A percentile compares a stretch with the other conserved stretches of the same genome.
phyloP scores from a whole-genome alignment of 2,113 vertebrate genomes.

The Otolemur garnettii region DNA sequence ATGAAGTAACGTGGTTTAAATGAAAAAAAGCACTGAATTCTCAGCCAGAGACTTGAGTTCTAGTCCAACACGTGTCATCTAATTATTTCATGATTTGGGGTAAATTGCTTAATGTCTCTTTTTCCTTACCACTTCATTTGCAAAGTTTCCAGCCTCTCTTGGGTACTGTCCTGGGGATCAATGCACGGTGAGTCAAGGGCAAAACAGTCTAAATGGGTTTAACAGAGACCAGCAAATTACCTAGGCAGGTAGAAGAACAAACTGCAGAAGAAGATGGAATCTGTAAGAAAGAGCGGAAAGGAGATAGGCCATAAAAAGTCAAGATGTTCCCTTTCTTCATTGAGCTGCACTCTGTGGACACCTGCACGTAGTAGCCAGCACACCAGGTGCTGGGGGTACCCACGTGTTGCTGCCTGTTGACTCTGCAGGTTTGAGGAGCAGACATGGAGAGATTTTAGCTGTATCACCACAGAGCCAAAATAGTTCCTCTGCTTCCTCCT shows the following conservation, averaged over 20 bases:
- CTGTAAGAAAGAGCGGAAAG: background rate
- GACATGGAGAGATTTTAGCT: background rate
- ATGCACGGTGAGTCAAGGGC: background rate
- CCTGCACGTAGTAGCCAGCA: too few species aligned
- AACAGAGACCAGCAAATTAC: background rate
- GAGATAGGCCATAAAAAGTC: background rate
- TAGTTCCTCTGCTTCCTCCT: background rate
- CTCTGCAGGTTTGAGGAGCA: background rate
- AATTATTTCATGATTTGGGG: background rate
- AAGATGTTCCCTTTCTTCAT: background rate
- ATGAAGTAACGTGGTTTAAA: background rate
- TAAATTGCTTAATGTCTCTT: background rate
- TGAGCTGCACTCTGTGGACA: background rate
- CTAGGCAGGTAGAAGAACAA: background rate
- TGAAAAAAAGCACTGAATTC: background rate
- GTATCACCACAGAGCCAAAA: too few species aligned
- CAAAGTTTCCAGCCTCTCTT: background rate
- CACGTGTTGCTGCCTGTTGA: background rate
- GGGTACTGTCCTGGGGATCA: background rate
- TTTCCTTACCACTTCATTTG: background rate
- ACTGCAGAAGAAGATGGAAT: background rate
- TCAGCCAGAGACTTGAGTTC: background rate
- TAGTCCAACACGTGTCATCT: background rate
- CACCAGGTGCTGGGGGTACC: too few species aligned
- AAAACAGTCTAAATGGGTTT: background rate